Conservation (phyloP, 1,140 invertebrate species). For the Psilanteris sp. region DNA sequence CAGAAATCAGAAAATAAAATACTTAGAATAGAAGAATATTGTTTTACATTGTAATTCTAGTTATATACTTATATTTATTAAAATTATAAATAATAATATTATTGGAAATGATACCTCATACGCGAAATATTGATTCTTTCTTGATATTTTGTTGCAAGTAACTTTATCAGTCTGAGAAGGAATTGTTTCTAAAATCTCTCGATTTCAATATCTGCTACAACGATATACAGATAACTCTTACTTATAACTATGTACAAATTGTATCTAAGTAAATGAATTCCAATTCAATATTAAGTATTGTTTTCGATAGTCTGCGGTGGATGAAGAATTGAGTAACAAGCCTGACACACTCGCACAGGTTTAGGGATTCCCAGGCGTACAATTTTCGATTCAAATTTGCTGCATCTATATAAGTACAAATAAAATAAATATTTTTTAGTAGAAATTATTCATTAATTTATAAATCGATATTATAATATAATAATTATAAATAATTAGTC, state of each 20-base stretch:
- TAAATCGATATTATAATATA: too few relatives aligned
- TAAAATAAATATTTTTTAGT: too few relatives aligned
- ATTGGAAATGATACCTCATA: too few relatives aligned
- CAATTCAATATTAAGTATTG: slow-evolving; percentile 66
- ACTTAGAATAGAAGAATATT: too few relatives aligned
- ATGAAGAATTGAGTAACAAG: slow-evolving; percentile 84
- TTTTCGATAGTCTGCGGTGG: slow-evolving; percentile 74
- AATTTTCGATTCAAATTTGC: slow-evolving; percentile 96
- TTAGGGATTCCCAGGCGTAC: slow-evolving; percentile 92
- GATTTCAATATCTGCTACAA: slow-evolving; percentile 22
- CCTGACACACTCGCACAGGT: slow-evolving; percentile 94
- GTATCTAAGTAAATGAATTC: slow-evolving; percentile 40
- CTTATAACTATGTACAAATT: slow-evolving; percentile 67
- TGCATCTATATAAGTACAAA: too few relatives aligned
- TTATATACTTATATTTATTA: too few relatives aligned
- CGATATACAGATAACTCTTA: slow-evolving; percentile 30
- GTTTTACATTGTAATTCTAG: too few relatives aligned
- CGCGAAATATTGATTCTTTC: slow-evolving; percentile 1
- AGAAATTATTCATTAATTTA: too few relatives aligned
- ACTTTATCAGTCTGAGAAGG: slow-evolving; percentile 24
- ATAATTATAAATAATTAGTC: too few relatives aligned
- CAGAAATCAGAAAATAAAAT: too few relatives aligned
- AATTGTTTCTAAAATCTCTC: slow-evolving; percentile 18
- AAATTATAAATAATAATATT: too few relatives aligned
- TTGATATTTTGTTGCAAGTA: slow-evolving; percentile 30